Evolutionary conservation across 2,888 invertebrate genomes (phyloP).

Genomic region (Dicyrtomina minuta): DNA sequence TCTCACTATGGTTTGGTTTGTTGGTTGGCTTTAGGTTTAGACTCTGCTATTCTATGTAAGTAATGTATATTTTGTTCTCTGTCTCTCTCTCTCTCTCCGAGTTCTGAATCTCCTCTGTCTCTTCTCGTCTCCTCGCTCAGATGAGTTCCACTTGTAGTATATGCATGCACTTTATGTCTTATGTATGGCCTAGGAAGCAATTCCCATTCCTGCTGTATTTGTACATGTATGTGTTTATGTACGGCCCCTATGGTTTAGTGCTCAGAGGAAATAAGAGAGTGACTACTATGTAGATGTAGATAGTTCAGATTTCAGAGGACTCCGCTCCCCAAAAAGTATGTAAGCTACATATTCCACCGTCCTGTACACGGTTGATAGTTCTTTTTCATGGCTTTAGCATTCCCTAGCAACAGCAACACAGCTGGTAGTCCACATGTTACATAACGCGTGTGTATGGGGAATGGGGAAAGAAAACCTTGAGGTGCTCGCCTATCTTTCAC

Average conservation of each 20-base stretch:
- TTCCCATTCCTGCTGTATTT: not conserved
- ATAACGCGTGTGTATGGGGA: conserved; percentile 22
- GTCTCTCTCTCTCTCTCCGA: not conserved
- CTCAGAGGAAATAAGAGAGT: not conserved
- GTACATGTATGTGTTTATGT: not conserved
- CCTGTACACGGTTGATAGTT: not conserved
- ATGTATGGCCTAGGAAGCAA: not conserved
- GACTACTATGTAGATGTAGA: too few relatives aligned
- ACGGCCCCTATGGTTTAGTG: not conserved
- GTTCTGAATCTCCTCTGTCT: not conserved
- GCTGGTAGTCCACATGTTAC: conserved; percentile 34
- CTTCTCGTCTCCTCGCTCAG: not conserved
- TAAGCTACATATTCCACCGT: not conserved
- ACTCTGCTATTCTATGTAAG: too few relatives aligned
- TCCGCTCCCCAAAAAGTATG: too few relatives aligned
- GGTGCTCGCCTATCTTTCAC: conserved; percentile 18
- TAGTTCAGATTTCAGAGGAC: too few relatives aligned
- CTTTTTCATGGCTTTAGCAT: conserved; percentile 15
- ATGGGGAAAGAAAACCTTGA: conserved; percentile 32
- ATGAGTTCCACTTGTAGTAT: not conserved
- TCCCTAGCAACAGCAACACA: conserved; percentile 29
- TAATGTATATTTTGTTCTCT: too few relatives aligned
- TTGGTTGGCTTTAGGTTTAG: too few relatives aligned
- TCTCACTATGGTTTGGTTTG: too few relatives aligned
- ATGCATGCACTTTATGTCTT: not conserved